phyloP scores from a whole-genome alignment of 2,888 invertebrate species.

The Cecidostiba fungosa region DNA sequence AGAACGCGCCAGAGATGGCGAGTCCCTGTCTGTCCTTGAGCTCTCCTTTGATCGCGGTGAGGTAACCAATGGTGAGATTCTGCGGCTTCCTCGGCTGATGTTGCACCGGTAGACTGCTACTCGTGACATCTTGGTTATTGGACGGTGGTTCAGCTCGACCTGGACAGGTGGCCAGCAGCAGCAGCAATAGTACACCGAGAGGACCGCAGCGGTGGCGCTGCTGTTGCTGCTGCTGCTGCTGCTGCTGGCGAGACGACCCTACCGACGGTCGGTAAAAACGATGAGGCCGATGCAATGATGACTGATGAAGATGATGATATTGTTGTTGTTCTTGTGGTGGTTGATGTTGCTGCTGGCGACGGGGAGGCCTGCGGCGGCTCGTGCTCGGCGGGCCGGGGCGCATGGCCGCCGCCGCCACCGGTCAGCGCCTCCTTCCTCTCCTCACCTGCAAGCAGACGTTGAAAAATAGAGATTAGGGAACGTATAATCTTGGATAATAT shows the following conservation, averaged over 20 bases:
- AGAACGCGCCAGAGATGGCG: slow-evolving; percentile 94
- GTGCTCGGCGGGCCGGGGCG: slow-evolving; percentile 82
- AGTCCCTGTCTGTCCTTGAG: slow-evolving; percentile 91
- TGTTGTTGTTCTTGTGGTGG: slow-evolving; percentile 29
- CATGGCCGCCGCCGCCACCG: slow-evolving; percentile 83
- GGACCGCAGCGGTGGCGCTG: slow-evolving; percentile 71
- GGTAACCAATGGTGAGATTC: slow-evolving; percentile 90
- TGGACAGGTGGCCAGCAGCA: slow-evolving; percentile 82
- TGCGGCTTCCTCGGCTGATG: slow-evolving; percentile 67
- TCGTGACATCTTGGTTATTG: background rate
- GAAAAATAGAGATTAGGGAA: background rate
- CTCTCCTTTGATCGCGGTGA: slow-evolving; percentile 90
- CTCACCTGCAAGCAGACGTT: slow-evolving; percentile 71
- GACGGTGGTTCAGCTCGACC: slow-evolving; percentile 59
- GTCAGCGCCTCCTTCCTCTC: slow-evolving; percentile 78
- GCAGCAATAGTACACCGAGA: slow-evolving; percentile 83
- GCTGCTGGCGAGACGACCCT: slow-evolving; percentile 68
- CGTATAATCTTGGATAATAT: no score
- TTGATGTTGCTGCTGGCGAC: slow-evolving; percentile 73
- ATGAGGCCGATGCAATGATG: background rate
- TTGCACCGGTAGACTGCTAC: background rate
- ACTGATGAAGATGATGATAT: background rate
- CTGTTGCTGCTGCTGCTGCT: slow-evolving; percentile 82
- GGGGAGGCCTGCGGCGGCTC: slow-evolving; percentile 81
- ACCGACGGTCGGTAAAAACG: slow-evolving; percentile 50